Evolutionary conservation across 2,113 vertebrate genomes (phyloP).

Genomic region (Austrofundulus limnaeus): DNA sequence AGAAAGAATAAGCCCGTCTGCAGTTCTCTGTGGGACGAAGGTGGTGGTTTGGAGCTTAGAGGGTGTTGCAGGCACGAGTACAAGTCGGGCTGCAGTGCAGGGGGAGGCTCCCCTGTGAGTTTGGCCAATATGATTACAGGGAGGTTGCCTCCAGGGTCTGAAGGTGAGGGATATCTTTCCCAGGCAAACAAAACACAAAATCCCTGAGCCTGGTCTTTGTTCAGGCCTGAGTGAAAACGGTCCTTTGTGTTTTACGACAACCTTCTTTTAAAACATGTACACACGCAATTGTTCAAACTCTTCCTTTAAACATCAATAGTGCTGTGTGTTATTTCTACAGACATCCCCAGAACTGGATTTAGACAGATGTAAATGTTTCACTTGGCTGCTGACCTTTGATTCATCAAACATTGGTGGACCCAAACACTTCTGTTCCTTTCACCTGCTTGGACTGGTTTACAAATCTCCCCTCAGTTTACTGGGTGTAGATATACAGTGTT

Average conservation of each 20-base stretch:
- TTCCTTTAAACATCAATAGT: background rate
- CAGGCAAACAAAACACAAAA: conserved; percentile 11
- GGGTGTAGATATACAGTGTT: background rate
- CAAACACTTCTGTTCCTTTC: conserved; percentile 17
- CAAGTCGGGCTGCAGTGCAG: conserved; percentile 48
- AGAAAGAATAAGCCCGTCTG: conserved; percentile 7
- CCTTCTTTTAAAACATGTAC: background rate
- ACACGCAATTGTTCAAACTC: background rate
- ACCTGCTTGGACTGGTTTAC: conserved; percentile 15
- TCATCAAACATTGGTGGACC: conserved; percentile 36
- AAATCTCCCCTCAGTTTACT: background rate
- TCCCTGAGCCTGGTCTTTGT: background rate
- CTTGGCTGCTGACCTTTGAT: conserved; percentile 64
- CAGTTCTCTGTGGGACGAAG: conserved; percentile 12
- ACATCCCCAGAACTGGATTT: background rate
- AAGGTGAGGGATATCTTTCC: conserved; percentile 14
- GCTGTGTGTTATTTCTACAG: background rate
- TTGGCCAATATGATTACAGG: conserved; percentile 68
- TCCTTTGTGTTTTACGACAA: background rate
- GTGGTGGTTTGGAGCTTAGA: conserved; percentile 47
- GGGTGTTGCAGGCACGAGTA: conserved; percentile 23
- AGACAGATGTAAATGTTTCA: conserved; percentile 67
- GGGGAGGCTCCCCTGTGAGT: conserved; percentile 56
- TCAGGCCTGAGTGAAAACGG: background rate
- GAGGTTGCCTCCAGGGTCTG: conserved; percentile 46